Conservation (phyloP, 2,113 vertebrate species). For the Pseudopipra pipra region DNA sequence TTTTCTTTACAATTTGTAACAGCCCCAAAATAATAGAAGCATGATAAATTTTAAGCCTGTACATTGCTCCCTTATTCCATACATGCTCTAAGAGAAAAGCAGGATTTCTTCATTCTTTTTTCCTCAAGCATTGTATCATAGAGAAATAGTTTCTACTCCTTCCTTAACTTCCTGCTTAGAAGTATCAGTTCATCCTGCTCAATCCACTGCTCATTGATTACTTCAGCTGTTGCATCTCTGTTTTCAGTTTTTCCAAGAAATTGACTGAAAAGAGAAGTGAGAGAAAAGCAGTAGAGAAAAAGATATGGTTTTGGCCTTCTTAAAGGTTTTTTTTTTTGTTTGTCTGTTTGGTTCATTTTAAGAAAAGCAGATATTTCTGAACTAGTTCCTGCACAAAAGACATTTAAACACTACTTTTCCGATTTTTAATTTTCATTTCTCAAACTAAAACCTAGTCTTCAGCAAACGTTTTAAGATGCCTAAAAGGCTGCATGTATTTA, state of each 20-base stretch:
- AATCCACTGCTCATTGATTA: not conserved
- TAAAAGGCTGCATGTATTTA: not conserved
- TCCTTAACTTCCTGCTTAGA: not conserved
- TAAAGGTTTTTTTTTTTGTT: not conserved
- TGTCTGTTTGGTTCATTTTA: not conserved
- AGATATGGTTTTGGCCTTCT: accelerated
- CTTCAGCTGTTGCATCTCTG: not conserved
- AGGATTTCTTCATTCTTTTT: not conserved
- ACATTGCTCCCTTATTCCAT: not conserved
- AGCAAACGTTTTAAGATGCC: not conserved
- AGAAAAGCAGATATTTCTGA: not conserved
- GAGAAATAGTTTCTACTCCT: not conserved
- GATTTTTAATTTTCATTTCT: not conserved
- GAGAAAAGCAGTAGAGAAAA: not conserved
- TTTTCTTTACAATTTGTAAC: not conserved
- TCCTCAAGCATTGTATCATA: not conserved
- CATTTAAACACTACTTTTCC: not conserved
- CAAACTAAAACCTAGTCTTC: not conserved
- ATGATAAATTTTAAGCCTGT: not conserved
- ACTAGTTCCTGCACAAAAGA: not conserved
- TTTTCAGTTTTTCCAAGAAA: not conserved
- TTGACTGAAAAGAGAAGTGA: not conserved
- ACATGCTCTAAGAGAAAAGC: not conserved
- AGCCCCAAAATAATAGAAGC: not conserved
- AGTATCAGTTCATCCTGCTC: not conserved